Conservation (phyloP, 2,113 vertebrate species). For the human (Homo sapiens) region GRCh38 chr1:96453001-96453500, state of each 20-base stretch:
- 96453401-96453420: not conserved
- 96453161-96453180: too few species aligned
- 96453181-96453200: too few species aligned
- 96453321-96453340: not conserved
- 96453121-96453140: not conserved
- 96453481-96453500: not conserved
- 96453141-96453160: too few species aligned
- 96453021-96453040: not conserved
- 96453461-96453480: not conserved
- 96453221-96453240: not conserved
- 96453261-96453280: not conserved
- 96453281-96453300: not conserved
- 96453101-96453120: not conserved
- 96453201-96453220: not conserved
- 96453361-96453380: not conserved
- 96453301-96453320: not conserved
- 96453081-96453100: not conserved
- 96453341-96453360: not conserved
- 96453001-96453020: not conserved
- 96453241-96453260: not conserved
- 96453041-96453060: not conserved
- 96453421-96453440: not conserved
- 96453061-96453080: not conserved
- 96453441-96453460: not conserved
- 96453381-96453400: not conserved